Percentiles rank a stretch among this genome's conserved stretches.
Conservation (phyloP, 2,888 invertebrate species). For the Ramazzottius varieornatus region DNA sequence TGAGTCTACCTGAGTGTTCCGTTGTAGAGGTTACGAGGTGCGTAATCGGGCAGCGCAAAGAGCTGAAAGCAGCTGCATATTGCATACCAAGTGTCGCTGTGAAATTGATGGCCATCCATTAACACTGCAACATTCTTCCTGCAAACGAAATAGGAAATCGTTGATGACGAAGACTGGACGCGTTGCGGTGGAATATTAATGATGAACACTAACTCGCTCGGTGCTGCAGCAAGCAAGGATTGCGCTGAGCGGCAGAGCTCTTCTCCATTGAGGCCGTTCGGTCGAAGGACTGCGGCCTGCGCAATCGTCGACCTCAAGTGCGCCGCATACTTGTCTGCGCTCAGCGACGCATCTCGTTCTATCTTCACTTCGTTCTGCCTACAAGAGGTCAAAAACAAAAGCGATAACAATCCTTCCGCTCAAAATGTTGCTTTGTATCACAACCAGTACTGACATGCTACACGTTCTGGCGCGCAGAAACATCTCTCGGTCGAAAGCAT, state of each 20-base stretch:
- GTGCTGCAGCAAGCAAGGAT: not conserved
- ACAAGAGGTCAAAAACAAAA: not conserved
- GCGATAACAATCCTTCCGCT: not conserved
- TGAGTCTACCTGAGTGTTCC: not conserved
- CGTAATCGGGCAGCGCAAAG: not conserved
- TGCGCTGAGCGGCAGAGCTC: no score
- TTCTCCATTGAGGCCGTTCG: no score
- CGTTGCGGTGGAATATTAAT: not conserved
- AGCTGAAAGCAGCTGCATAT: not conserved
- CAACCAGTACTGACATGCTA: not conserved
- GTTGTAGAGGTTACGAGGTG: not conserved
- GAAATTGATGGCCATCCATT: not conserved
- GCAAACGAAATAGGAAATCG: no score
- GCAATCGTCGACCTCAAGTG: not conserved
- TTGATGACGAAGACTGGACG: no score
- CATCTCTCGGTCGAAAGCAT: not conserved
- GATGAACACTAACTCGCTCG: not conserved
- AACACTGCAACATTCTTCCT: not conserved
- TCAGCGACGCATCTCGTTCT: not conserved
- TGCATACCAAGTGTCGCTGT: not conserved
- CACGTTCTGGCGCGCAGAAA: not conserved
- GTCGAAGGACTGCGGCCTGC: no score
- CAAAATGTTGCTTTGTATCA: no score
- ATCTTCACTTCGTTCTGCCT: not conserved
- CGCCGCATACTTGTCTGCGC: not conserved